phyloP scores from a whole-genome alignment of 2,113 vertebrate species.

The Lamprotornis superbus region DNA sequence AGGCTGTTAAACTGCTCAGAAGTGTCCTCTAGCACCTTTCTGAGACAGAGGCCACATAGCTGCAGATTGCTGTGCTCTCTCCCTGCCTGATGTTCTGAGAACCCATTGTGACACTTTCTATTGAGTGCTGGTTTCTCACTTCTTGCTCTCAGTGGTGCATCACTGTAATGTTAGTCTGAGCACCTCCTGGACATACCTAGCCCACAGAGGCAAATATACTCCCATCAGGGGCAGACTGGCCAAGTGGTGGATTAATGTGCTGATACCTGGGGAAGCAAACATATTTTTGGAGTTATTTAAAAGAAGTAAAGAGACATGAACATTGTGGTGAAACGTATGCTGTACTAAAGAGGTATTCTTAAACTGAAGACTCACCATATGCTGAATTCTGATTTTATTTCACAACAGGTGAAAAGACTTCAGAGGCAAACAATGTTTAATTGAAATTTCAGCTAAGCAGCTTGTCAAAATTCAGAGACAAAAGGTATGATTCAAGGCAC shows the following conservation, averaged over 20 bases:
- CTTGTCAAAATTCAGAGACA: not conserved
- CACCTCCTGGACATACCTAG: not conserved
- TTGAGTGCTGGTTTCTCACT: not conserved
- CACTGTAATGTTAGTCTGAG: not conserved
- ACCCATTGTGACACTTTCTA: not conserved
- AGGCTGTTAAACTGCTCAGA: not conserved
- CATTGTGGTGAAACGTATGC: not conserved
- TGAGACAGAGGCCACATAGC: not conserved
- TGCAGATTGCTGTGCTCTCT: not conserved
- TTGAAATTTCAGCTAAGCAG: not conserved
- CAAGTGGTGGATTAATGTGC: not conserved
- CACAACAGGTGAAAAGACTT: not conserved
- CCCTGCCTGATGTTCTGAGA: not conserved
- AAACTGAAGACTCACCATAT: not conserved
- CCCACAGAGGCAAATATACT: not conserved
- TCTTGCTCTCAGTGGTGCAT: not conserved
- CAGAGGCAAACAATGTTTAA: not conserved
- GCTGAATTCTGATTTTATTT: slow-evolving; percentile 27
- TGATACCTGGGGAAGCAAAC: not conserved
- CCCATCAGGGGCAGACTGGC: not conserved
- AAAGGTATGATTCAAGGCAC: not conserved
- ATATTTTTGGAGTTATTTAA: not conserved
- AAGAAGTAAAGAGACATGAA: not conserved
- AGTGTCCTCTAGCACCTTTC: not conserved
- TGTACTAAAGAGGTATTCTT: not conserved